Evolutionary conservation across 1,140 invertebrate species (phyloP), one percentile per base, ranked within the genome.

Genomic region (Drosophila truncata): DNA sequence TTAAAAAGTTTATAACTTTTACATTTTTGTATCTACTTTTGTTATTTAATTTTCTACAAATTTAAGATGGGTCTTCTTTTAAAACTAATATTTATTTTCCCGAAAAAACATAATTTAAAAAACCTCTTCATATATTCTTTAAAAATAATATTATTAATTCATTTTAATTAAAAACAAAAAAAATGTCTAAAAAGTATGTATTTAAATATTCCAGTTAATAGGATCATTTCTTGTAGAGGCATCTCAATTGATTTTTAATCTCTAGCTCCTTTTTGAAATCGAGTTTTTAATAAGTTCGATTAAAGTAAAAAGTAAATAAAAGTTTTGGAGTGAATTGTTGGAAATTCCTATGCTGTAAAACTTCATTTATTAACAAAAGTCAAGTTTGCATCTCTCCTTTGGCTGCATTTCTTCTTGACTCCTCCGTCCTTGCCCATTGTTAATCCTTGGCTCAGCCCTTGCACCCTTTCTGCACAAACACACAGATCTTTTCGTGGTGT

Each of bases 401-500:
- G 11, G n/a, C 27, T 20, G 18, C 7, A 0, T 2, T n/a, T 16
- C 13, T 2, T 20, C 18, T 27, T 6, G 7, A 10, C 14, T 23
- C 9, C 20, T 11, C 3, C 16, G 2, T 1, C 20, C 1, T 6
- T 23, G 2, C 2, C 20, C 1, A 11, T 35, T 54, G 14, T 35
- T 54, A 54, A 54, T 35, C 20, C 23, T 20, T 37, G 35, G 14
- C 35, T 54, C 50, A 35, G 20, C 4, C 4, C 9, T 23, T 35
- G 14, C 18, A 54, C 9, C 31, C 14, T 14, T 54, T 16, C 33
- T 23, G 13, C 47, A 47, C 44, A 25, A 11, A 10, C 23, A 25
- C 5, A 50, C 42, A 61, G 41, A 54, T 60, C 27, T 47, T 50
- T 46, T 33, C 13, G 23, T 25, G 35, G n/a, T 37, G 25, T 25